Evolutionary conservation across 2,113 vertebrate genomes (phyloP).

Genomic region (Megaptera novaeangliae): DNA sequence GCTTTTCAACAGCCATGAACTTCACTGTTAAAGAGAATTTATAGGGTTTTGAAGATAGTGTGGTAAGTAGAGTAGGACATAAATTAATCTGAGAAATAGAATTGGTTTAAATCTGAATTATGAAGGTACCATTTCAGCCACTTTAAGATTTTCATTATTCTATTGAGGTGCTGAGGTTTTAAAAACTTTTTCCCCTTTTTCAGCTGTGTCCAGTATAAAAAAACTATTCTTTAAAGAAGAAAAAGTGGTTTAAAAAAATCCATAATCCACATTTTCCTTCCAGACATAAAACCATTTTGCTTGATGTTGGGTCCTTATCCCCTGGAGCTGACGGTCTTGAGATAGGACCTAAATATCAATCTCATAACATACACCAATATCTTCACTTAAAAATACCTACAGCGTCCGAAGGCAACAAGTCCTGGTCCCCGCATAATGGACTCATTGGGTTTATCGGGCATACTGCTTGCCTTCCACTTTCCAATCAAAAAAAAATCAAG

Average conservation of each 20-base stretch:
- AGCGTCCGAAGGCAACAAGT: not conserved
- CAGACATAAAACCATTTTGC: not conserved
- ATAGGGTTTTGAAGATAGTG: not conserved
- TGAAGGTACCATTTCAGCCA: not conserved
- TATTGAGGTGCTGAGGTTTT: not conserved
- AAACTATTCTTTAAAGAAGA: not conserved
- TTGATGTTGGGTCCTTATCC: not conserved
- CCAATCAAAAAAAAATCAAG: not conserved
- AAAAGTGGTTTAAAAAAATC: not conserved
- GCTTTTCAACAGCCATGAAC: not conserved
- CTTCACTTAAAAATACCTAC: not conserved
- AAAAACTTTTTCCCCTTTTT: not conserved
- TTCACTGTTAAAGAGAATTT: not conserved
- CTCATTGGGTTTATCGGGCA: not conserved
- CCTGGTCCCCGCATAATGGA: not conserved
- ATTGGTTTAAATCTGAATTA: not conserved
- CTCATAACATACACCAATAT: not conserved
- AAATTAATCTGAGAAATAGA: not conserved
- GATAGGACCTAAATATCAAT: not conserved
- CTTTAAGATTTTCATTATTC: not conserved
- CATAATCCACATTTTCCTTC: not conserved
- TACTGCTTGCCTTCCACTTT: not conserved
- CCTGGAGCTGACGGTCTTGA: not conserved
- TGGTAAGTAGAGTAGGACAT: not conserved
- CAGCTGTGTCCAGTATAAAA: not conserved